Evolutionary conservation across 2,113 vertebrate species (phyloP), one percentile per base, ranked within the genome.

Genomic region (Murina feae): DNA sequence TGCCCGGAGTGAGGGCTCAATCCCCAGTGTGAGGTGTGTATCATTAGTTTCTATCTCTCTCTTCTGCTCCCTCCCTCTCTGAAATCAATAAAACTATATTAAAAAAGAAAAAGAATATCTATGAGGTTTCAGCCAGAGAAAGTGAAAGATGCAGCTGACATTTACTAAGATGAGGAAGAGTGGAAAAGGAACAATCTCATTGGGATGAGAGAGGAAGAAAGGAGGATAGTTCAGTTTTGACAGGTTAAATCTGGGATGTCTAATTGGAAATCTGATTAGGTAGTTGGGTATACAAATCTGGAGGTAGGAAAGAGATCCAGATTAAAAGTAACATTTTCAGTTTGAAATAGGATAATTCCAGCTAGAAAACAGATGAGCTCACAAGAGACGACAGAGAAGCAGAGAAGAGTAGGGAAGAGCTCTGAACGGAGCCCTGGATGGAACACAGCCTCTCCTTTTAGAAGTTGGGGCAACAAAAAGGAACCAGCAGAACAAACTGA

Each of bases 321-420:
- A 82, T 47, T 86, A 80, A 90, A 91, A 89, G 84, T 42, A 89
- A 91, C 74, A 69, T 85, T 94, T 83, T 94, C 72, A 76, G 16
- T 83, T 74, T 95, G 63, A 95, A 93, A 93, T 85, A 32, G 25
- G 71, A n/a, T 85, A 96, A 86, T 91, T 96, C 84, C 86, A 93
- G 68, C 85, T 93, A 58, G 42, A 90, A 28, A 30, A 89, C 18
- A 68, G 30, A 93, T 94, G 93, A 95, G 72, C 79, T 96, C 94
- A 92, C 55, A 87, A 60, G 71, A 42, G 37, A 93, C 83, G 78
- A 88, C 51, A 75, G 6, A 85, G 63, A 96, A 95, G 92, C 75
- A 96, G 0, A 94, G 80, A 95, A 84, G 58, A 95, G 92, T 79
- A 96, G 0, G 93, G 80, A 95, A 84, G 58, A 68, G 76, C 12